Evolutionary conservation across 2,888 invertebrate genomes (phyloP), one percentile per base, ranked within the genome.

Genomic region (Andrena praecox): DNA sequence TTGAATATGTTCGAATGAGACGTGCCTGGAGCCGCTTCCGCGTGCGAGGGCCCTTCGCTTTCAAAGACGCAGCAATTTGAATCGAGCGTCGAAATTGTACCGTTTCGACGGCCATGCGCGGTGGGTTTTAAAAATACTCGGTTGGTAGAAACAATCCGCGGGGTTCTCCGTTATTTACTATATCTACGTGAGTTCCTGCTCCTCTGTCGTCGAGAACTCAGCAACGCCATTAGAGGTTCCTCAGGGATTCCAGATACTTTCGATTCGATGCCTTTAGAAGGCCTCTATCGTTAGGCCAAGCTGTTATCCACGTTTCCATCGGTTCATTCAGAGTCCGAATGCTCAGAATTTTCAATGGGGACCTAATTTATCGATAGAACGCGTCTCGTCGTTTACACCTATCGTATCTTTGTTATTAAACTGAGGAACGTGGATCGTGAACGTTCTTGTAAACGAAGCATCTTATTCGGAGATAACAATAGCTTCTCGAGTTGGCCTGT

Each of bases 271-370:
- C 27, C 4, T 33, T 52, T 33, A 50, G 10, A 62, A 67, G 20
- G 16, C 42, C 48, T 31, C 24, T 60, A 24, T 24, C 35, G 54
- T 68, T 80, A 80, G 80, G 80, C 80, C 80, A 72, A 31, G n/a
- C 31, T 52, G 48, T n/a, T 72, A 35, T 54, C 33, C 35, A 50
- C 1, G 10, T 48, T 70, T 52, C 50, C 27, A 50, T 20, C 8
- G 8, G n/a, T 27, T 33, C 35, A 24, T 29, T 75, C n/a, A 1
- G 7, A 63, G 3, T 75, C 63, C 64, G 63, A 42, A 56, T 35
- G 35, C 64, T 48, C 31, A 16, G 24, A 42, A 77, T 8, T 2
- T 12, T 16, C 33, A 50, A 27, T 52, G 12, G 56, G 10, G 24
- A n/a, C 56, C 12, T 42, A 24, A 56, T 10, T 52, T 31, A 62